These are phyloP conservation scores for Achatina immaculata DNA, from an alignment of 1,140 invertebrate genomes.

Conservation along the genomic window DNA sequence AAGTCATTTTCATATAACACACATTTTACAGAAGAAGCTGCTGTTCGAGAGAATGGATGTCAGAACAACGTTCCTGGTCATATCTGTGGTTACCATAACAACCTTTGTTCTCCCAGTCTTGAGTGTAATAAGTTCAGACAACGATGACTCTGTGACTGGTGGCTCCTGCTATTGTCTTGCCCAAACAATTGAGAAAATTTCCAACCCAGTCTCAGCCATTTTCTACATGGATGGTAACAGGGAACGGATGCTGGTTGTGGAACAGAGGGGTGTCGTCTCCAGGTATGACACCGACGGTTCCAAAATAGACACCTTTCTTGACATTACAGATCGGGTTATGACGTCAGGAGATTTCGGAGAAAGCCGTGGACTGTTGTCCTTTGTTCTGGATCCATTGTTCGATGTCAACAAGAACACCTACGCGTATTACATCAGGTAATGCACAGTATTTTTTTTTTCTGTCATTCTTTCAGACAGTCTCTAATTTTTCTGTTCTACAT, in stretches of 20 bases:
- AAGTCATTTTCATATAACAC: too few relatives aligned
- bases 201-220: not conserved
- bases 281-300: not conserved
- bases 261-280: constrained; percentile 32
- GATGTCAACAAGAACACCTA: not conserved
- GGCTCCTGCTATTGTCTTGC: not conserved
- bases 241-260: constrained; percentile 24
- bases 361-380: constrained; percentile 4
- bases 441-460: not conserved
- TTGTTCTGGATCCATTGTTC: constrained; percentile 5
- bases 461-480: not conserved
- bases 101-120: not conserved
- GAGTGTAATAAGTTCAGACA: not conserved
- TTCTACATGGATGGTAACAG: not conserved
- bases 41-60: not conserved
- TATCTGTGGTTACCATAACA: not conserved
- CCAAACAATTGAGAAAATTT: not conserved
- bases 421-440: constrained; percentile 14
- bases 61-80: not conserved
- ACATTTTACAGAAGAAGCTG: too few relatives aligned
- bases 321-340: constrained; percentile 33
- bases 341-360: constrained; percentile 24
- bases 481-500: too few relatives aligned
- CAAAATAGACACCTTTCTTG: constrained; percentile 23
- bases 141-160: not conserved